Evolutionary conservation across 2,888 invertebrate genomes (phyloP).

Genomic region (Dicycla oo): DNA sequence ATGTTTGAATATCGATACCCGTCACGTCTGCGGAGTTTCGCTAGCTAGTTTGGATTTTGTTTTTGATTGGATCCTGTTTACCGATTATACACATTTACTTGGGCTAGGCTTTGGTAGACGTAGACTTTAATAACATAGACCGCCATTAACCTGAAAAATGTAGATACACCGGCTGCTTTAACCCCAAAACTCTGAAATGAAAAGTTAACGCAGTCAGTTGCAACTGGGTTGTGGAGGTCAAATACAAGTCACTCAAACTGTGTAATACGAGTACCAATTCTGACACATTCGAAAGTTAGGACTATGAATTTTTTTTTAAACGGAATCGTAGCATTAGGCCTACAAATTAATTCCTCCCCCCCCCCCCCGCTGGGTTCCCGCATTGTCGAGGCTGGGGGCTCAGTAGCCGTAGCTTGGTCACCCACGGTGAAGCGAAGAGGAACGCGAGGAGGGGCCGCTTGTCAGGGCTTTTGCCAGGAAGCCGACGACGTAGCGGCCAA

Average conservation of each 20-base stretch:
- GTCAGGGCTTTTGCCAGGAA: too few species aligned
- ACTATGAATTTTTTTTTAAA: background rate
- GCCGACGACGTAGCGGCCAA: too few species aligned
- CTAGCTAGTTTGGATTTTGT: background rate
- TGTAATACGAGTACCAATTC: background rate
- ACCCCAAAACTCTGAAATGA: constrained; percentile 7
- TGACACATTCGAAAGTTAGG: background rate
- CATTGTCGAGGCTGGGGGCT: too few species aligned
- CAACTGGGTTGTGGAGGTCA: constrained; percentile 11
- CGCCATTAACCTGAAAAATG: background rate
- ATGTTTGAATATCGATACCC: too few species aligned
- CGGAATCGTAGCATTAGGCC: background rate
- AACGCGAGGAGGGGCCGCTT: too few species aligned
- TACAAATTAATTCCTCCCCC: too few species aligned
- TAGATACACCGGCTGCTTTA: background rate
- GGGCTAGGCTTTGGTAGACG: background rate
- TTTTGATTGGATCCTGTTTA: too few species aligned
- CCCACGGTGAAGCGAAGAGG: too few species aligned
- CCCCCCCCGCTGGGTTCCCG: too few species aligned
- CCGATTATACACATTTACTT: background rate
- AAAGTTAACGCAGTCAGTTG: constrained; percentile 15
- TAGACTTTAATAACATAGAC: background rate
- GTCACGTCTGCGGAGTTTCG: too few species aligned
- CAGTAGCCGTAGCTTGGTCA: too few species aligned
- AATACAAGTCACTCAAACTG: background rate